Evolutionary conservation across 2,888 invertebrate genomes (phyloP), one percentile per base, ranked within the genome.

Genomic region (Tetrapedia diversipes): DNA sequence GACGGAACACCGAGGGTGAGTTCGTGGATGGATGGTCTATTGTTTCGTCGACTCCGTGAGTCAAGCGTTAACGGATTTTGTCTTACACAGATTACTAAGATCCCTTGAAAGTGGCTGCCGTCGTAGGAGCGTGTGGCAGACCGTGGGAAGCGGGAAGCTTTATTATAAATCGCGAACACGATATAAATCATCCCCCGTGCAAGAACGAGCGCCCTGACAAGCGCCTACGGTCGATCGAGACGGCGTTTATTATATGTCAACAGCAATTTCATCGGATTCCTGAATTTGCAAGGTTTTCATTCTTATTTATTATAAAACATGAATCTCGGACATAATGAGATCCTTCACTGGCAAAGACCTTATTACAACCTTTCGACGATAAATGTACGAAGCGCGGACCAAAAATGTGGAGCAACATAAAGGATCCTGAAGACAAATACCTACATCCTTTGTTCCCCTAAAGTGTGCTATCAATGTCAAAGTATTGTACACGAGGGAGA

Each of bases 21-120:
- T 84, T 80, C 81, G 77, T 83, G 68, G 54, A 76, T 67, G 78
- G 78, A 75, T 74, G 80, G 76, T 73, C 86, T 82, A 88, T 90
- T 90, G 88, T 91, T 89, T 88, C 86, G 77, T 72, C 86, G 87
- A 89, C 87, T 89, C n/a, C 86, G 86, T 78, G 87, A 91, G 90
- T 91, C 90, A 90, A 91, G 90, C 86, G 86, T 90, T 89, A 90
- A 90, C 90, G 90, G 90, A 90, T 90, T 91, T 90, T 89, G 88
- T 89, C 89, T 90, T 87, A 86, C 85, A 88, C 85, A 88, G 86
- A 89, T 89, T 87, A 86, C 79, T 74, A 87, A n/a, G 86, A 89
- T 87, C 88, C 87, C 86, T 89, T 86, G 79, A 85, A 82, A 83
- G 75, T 67, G 41, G 41, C 53, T 68, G 47, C 60, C 56, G 65